These are phyloP conservation scores for Drosophila helvetica DNA, from an alignment of 2,888 invertebrate genomes.

Conservation along the genomic window DNA sequence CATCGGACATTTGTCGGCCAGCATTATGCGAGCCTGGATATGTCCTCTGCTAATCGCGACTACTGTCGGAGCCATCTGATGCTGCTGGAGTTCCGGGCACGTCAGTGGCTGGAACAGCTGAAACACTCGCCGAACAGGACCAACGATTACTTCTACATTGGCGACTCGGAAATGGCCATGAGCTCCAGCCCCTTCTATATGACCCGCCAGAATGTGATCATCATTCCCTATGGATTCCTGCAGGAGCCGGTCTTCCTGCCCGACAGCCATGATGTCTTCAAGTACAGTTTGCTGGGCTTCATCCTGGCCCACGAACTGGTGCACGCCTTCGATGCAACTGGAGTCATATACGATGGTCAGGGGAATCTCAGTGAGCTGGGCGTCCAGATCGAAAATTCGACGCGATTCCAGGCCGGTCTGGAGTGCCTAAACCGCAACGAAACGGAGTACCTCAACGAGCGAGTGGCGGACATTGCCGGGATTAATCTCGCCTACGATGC, in stretches of 20 bases:
- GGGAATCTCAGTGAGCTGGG: slow-evolving; percentile 54
- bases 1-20: slow-evolving; percentile 35
- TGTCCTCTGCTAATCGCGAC: slow-evolving; percentile 31
- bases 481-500: slow-evolving; percentile 69
- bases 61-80: slow-evolving; percentile 67
- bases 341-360: slow-evolving; percentile 51
- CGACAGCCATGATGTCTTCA: slow-evolving; percentile 64
- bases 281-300: slow-evolving; percentile 74
- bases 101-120: slow-evolving; percentile 27
- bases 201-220: slow-evolving; percentile 64
- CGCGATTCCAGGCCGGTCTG: slow-evolving; percentile 15
- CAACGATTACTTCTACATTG: slow-evolving; percentile 29
- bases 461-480: slow-evolving; percentile 76
- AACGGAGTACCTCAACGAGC: slow-evolving; percentile 68
- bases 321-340: slow-evolving; percentile 72
- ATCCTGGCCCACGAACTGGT: slow-evolving; percentile 77
- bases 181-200: slow-evolving; percentile 70
- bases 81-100: slow-evolving; percentile 54
- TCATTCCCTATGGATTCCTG: slow-evolving; percentile 73
- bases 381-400: slow-evolving; percentile 31
- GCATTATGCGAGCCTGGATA: slow-evolving; percentile 57
- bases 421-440: slow-evolving; percentile 51
- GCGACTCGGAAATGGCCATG: slow-evolving; percentile 40
- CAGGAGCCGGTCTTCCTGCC: slow-evolving; percentile 59
- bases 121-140: neutral